Percentiles rank a stretch among this genome's conserved stretches.
phyloP scores from a whole-genome alignment of 2,888 invertebrate species.

The Drosophila histrio region DNA sequence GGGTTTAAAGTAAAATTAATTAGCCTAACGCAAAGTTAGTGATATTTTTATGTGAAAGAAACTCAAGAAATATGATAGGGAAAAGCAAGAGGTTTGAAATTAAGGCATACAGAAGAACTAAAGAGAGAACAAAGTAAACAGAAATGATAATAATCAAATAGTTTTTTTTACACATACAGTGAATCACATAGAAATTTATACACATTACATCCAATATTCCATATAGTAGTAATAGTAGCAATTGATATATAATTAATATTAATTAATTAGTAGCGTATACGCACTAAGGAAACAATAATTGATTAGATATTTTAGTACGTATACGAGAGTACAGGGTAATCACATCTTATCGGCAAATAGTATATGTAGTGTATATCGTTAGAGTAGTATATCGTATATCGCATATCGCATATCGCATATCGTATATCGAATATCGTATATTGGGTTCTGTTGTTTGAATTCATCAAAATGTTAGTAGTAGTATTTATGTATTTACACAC shows the following conservation, averaged over 20 bases:
- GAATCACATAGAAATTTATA: constrained; percentile 83
- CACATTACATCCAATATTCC: constrained; percentile 83
- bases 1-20: constrained; percentile 12
- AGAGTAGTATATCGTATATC: constrained; percentile 4
- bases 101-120: constrained; percentile 35
- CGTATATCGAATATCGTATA: constrained; percentile 11
- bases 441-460: constrained; percentile 16
- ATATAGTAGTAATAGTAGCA: constrained; percentile 71
- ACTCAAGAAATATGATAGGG: constrained; percentile 15
- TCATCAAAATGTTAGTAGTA: constrained; percentile 6
- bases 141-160: constrained; percentile 26
- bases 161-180: constrained; percentile 83
- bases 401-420: not conserved
- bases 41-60: constrained; percentile 38
- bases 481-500: constrained; percentile 20
- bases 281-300: constrained; percentile 60
- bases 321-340: constrained; percentile 21
- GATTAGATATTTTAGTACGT: constrained; percentile 38
- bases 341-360: constrained; percentile 16
- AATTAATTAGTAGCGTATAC: constrained; percentile 67
- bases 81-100: constrained; percentile 21
- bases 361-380: constrained; percentile 16
- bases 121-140: constrained; percentile 21
- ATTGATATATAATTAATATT: constrained; percentile 65
- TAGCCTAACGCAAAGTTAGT: constrained; percentile 34